Base-by-base conservation (phyloP, 2,888 invertebrate species). In the Sepiola atlantica region DNA sequence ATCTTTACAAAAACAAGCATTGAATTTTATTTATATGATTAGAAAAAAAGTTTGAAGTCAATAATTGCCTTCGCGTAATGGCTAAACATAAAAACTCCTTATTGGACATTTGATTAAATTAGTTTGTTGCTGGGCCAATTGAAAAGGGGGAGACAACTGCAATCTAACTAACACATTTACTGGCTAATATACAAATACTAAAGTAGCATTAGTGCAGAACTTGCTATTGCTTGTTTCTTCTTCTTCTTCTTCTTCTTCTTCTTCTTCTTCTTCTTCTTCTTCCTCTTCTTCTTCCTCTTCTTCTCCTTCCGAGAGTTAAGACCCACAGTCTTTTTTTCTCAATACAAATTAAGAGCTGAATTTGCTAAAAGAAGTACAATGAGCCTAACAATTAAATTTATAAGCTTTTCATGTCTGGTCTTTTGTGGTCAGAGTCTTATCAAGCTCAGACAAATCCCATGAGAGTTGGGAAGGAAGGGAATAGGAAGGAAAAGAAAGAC, bases 1-100 rank as follows among this genome's bases (percentile, higher is more conserved):
- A n/a, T 77, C n/a, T 77, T 77, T 77, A 77, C 77, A 77, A 77
- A n/a, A 77, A 77, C 77, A 77, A 77, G n/a, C 77, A 77, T 77
- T n/a, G 77, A 77, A 77, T 77, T 77, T n/a, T 77, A 77, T 77
- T 77, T 14, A 77, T 77, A 77, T 77, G 77, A 77, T 77, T 32
- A 77, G 77, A 77, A 77, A 77, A 77, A 77, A 77, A 77, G 32
- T 77, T 77, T 77, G 77, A 77, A 77, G 77, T 77, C 77, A 77
- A 77, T 77, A 77, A 77, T 77, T 77, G 77, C n/a, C 77, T 77
- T 77, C 57, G n/a, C 0, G n/a, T 77, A 77, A 77, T 77, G 77
- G 77, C 14, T n/a, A 18, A 32, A 32, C 77, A 77, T 77, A 77
- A 77, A 77, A 77, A 77, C n/a, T 77, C 77, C 32, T 77, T n/a